Base-by-base conservation (phyloP, 2,113 vertebrate species). In the Antigone vipio region DNA sequence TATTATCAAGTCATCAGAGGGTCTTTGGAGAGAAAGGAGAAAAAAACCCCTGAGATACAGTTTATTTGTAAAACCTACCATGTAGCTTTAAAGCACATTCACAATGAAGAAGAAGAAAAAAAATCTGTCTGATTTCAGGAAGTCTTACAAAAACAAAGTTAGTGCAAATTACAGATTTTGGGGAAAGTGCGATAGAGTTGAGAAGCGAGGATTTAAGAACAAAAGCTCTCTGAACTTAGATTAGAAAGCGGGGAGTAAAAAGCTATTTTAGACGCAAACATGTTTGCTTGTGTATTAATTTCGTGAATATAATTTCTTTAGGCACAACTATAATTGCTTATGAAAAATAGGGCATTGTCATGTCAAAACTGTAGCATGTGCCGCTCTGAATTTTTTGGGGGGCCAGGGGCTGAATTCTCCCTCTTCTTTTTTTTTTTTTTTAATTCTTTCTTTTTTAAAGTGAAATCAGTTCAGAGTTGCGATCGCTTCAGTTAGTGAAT, bases 1-100 rank as follows among this genome's bases (percentile, higher is more conserved):
- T 95, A 95, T 96, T 97, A 86, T 96, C 96, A 69, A 95, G 89
- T 97, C 95, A 96, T 96, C 96, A 94, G 95, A 96, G 92, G 83
- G 85, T 91, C 95, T 96, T 95, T 93, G 85, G 73, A 95, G 67
- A 96, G 93, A 96, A 92, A 95, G 63, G 68, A 44, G 7, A 8
- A 45, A 78, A 67, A 85, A 73, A 35, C 0, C 9, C 45, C 74
- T 8, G 44, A 97, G 85, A 94, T 94, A 90, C 53, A 93, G 78
- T 97, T 97, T 97, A 87, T 96, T 98, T 97, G 92, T 93, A 91
- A 91, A 94, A 96, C 86, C 62, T 95, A 89, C 76, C 94, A 6
- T 80, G 73, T 67, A 88, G 79, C 83, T 94, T 96, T 89, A 73
- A 97, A 88, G 40, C 22, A 72, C 55, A 4, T 83, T 92, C 68